phyloP scores from a whole-genome alignment of 23 tunicate species.

The Corella eumyota region DNA sequence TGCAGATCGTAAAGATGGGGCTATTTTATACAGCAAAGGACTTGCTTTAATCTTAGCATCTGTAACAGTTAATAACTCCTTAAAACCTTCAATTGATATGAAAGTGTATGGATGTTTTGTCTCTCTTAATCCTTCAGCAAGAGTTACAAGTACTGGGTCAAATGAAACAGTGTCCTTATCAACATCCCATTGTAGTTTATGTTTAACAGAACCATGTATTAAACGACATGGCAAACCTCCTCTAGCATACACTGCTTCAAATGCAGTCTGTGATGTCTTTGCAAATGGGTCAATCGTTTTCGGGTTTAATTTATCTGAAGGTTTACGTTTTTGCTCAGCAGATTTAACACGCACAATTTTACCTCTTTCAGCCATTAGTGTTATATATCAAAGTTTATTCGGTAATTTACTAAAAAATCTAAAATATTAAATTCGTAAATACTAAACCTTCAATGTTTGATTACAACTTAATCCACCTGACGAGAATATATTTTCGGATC shows the following conservation, averaged over 20 bases:
- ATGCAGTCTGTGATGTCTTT: constrained; percentile 33
- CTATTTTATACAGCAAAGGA: constrained; percentile 29
- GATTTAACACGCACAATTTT: no score
- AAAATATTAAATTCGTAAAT: no score
- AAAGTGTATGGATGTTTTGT: constrained; percentile 56
- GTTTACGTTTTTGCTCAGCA: constrained; percentile 21
- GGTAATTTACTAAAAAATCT: no score
- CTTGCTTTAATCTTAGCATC: constrained; percentile 19
- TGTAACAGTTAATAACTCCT: constrained; percentile 25
- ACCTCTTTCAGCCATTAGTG: no score
- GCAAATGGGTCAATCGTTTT: constrained; percentile 53
- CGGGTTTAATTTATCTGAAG: constrained; percentile 43
- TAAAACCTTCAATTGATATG: constrained; percentile 55
- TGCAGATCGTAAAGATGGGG: constrained; percentile 30
- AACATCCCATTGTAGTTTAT: constrained; percentile 47
- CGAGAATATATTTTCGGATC: no score
- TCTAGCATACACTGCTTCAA: constrained; percentile 46
- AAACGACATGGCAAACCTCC: constrained; percentile 59
- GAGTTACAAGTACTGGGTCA: constrained; percentile 43
- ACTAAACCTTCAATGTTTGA: no score
- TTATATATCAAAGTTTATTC: no score
- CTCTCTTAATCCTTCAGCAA: constrained; percentile 56
- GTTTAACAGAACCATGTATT: constrained; percentile 57
- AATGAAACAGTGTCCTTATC: constrained; percentile 29
- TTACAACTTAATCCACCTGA: no score